phyloP scores from a whole-genome alignment of 2,888 invertebrate species.

The Rhagonycha lutea region DNA sequence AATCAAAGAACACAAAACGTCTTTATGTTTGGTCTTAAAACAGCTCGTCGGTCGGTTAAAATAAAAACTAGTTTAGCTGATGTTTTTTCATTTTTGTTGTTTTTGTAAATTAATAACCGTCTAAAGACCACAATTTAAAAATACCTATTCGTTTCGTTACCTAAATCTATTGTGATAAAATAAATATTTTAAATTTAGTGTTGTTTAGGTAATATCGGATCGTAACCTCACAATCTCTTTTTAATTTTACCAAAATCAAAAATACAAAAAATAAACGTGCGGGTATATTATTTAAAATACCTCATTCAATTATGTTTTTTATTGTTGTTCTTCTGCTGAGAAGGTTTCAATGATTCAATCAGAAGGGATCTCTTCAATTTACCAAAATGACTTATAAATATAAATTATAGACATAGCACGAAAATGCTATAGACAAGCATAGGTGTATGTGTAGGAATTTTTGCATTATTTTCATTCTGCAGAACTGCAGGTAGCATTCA shows the following conservation, averaged over 20 bases:
- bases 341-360: not conserved
- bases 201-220: not conserved
- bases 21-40: not conserved
- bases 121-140: not conserved
- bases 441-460: not conserved
- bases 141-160: not conserved
- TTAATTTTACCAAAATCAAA: not conserved
- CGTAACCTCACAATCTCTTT: not conserved
- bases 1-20: not conserved
- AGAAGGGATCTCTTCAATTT: not conserved
- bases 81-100: not conserved
- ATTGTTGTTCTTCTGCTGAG: not conserved
- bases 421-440: not conserved
- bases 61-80: not conserved
- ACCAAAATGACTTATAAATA: not conserved
- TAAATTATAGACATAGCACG: not conserved
- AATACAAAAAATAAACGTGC: not conserved
- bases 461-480: slow-evolving; percentile 9
- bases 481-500: slow-evolving; percentile 4
- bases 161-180: not conserved
- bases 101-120: not conserved
- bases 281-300: not conserved
- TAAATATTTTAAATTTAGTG: not conserved
- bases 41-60: not conserved
- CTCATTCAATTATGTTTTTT: not conserved